Percentiles rank a stretch among this genome's conserved stretches.
Evolutionary conservation across 2,113 vertebrate species (phyloP).

Genomic region (Hepsetus odoe): DNA sequence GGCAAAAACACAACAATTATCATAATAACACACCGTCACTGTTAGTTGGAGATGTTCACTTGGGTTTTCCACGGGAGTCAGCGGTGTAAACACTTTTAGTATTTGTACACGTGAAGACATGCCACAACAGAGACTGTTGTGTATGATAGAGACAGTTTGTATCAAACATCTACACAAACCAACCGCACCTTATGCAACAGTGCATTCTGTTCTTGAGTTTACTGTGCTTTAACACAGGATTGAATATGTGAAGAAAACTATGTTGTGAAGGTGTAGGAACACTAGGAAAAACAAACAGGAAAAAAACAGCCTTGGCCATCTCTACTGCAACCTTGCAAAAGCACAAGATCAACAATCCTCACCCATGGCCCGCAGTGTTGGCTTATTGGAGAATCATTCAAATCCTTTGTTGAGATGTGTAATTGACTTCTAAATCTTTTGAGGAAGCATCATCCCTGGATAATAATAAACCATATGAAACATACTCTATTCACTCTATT

Average conservation of each 20-base stretch:
- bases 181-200: neutral
- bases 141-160: conserved; percentile 17
- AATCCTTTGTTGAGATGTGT: conserved; percentile 6
- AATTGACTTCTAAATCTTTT: neutral
- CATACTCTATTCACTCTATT: neutral
- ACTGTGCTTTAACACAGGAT: neutral
- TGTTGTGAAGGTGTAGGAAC: neutral
- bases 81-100: conserved; percentile 24
- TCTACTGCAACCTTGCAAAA: neutral
- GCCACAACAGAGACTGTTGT: conserved; percentile 19
- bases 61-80: conserved; percentile 10
- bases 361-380: neutral
- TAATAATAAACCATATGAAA: neutral
- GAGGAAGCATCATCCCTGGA: neutral
- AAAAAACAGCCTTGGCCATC: neutral
- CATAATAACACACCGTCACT: conserved; percentile 32
- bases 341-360: neutral
- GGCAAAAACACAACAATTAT: conserved; percentile 34
- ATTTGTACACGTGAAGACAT: conserved; percentile 36
- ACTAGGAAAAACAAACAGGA: neutral
- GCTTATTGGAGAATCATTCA: conserved; percentile 6
- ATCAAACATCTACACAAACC: conserved; percentile 25
- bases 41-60: neutral
- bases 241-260: neutral
- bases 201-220: neutral